Percentiles rank a stretch among this genome's conserved stretches.
Conservation (phyloP, 2,113 vertebrate species). For the Nerophis ophidion region DNA sequence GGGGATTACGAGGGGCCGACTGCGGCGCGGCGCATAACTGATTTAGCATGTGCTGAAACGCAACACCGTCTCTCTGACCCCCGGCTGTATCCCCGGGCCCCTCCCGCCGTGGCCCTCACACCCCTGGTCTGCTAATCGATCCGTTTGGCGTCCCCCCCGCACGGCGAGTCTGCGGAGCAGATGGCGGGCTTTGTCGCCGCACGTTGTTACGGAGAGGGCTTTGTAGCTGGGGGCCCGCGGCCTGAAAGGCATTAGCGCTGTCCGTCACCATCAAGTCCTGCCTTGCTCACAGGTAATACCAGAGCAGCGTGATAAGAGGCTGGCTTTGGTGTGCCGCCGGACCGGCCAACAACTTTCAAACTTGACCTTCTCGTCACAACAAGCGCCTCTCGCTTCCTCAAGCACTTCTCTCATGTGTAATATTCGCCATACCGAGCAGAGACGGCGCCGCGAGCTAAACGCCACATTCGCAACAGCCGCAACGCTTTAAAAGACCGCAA, state of each 20-base stretch:
- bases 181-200: conserved; percentile 62
- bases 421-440: conserved; percentile 2
- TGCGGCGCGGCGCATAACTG: conserved; percentile 66
- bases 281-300: conserved; percentile 60
- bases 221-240: conserved; percentile 55
- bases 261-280: conserved; percentile 67
- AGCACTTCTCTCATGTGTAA: conserved; percentile 26
- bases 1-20: conserved; percentile 64
- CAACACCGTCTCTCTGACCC: conserved; percentile 73
- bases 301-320: conserved; percentile 55
- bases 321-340: conserved; percentile 52
- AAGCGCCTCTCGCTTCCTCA: conserved; percentile 41
- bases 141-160: conserved; percentile 64
- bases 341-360: conserved; percentile 54
- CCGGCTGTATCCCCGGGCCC: conserved; percentile 58
- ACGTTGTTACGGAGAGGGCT: conserved; percentile 54
- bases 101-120: conserved; percentile 59
- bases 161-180: conserved; percentile 52
- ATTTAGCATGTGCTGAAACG: conserved; percentile 77
- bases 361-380: conserved; percentile 58
- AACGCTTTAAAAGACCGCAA: conserved; percentile 37
- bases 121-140: conserved; percentile 72
- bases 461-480: conserved; percentile 3
- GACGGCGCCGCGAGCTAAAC: no score
- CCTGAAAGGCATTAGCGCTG: conserved; percentile 71